These are phyloP conservation scores for Cantharis flavilabris DNA, from an alignment of 2,888 invertebrate species.

Conservation along the genomic window DNA sequence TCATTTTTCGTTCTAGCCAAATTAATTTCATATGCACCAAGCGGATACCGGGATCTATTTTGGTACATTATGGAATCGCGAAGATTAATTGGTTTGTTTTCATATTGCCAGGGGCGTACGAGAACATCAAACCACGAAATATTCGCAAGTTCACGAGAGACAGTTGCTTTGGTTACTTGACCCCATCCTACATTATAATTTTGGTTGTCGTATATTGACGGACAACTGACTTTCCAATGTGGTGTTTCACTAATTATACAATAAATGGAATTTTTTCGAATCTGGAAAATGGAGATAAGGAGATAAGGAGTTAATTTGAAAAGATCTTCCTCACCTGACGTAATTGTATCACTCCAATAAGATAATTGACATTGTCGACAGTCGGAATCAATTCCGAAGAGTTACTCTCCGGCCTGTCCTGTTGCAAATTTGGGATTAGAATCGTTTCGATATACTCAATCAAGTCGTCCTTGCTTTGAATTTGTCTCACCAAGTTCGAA, in stretches of 20 bases:
- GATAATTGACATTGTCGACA: slow-evolving; percentile 2
- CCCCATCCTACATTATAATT: neutral
- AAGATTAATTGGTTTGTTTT: neutral
- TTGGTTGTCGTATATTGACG: neutral
- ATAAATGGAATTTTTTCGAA: neutral
- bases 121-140: neutral
- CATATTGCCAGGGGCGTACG: neutral
- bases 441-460: slow-evolving; percentile 1
- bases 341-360: slow-evolving; percentile 3
- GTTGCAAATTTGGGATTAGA: slow-evolving; percentile 1
- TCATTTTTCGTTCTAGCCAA: neutral
- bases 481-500: neutral
- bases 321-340: neutral
- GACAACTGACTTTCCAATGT: neutral
- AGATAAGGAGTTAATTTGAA: too few species aligned
- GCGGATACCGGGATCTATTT: neutral
- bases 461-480: neutral
- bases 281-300: neutral
- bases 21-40: neutral
- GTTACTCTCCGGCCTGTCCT: neutral
- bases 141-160: too few species aligned
- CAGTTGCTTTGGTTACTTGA: too few species aligned
- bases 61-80: neutral
- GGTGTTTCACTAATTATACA: neutral
- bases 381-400: neutral